Evolutionary conservation across 2,888 invertebrate species (phyloP), one percentile per base, ranked within the genome.

Genomic region (Orchestes rusci): DNA sequence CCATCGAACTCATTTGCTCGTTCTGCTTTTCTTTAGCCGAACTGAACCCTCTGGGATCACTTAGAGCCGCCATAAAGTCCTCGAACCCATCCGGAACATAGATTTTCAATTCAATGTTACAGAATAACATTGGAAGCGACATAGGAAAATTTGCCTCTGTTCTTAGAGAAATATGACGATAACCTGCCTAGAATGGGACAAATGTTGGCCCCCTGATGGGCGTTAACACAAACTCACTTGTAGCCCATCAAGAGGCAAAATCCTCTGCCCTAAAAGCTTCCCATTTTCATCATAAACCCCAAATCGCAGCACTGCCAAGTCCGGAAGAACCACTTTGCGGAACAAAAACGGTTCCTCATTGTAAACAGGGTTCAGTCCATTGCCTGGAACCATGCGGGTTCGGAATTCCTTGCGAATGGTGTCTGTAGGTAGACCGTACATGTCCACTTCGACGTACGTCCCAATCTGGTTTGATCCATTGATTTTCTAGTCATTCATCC

Each of bases 101-200:
- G 60, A 99, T 99, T 75, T 97, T 97, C 51, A 99, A 80, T 71
- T 96, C 95, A 62, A 99, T 95, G 68, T 95, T 92, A 66, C 97
- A 97, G 74, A 99, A 99, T 53, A 99, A 76, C 85, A 97, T 99
- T 28, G 99, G 96, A 61, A 99, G 74, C 1, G 97, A 95, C 87
- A 97, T 91, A 43, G 97, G 95, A 70, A 97, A 96, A 72, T 99
- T 99, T 43, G 97, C 96, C 67, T 99, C 99, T 0, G 99, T 99
- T 50, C 99, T 72, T 16, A 99, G 74, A 0, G 97, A 93, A 60
- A 99, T 97, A 69, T 99, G 99, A 0, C 99, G 77, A 71, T 96
- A 99, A 32, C 97, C 96, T 0, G 94, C 92, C 71, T 99, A 95
- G 8, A 51, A 51, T 33, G 34, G 31, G 10, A 16, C 4, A 19